Evolutionary conservation across 2,113 vertebrate genomes (phyloP).

Genomic region (Diphyllodes magnificus): DNA sequence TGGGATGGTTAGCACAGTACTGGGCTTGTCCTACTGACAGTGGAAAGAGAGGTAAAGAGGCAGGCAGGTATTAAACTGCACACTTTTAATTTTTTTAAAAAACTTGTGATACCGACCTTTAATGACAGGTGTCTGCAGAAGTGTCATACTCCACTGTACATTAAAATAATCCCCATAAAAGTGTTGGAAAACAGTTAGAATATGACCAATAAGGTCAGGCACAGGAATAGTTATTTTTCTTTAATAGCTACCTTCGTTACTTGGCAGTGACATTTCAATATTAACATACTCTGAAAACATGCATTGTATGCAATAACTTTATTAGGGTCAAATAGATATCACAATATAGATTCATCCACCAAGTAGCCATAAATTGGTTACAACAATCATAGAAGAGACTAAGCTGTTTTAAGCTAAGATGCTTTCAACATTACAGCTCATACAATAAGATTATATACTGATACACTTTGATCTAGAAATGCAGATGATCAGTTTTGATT

Average conservation of each 20-base stretch:
- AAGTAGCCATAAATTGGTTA: constrained; percentile 71
- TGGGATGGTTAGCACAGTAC: background rate
- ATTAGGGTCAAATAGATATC: constrained; percentile 79
- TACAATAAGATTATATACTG: constrained; percentile 62
- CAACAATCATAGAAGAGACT: constrained; percentile 73
- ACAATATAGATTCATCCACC: constrained; percentile 77
- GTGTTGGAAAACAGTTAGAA: background rate
- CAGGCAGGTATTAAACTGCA: background rate
- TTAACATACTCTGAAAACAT: constrained; percentile 33
- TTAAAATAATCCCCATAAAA: background rate
- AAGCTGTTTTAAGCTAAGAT: constrained; percentile 69
- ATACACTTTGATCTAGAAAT: constrained; percentile 69
- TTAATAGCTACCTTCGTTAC: background rate
- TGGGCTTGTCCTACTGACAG: background rate
- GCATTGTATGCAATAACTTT: constrained; percentile 75
- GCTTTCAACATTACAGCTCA: constrained; percentile 66
- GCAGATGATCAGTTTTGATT: constrained; percentile 57
- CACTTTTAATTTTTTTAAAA: background rate
- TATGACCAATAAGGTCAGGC: constrained; percentile 8
- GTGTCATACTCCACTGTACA: background rate
- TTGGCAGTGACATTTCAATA: background rate
- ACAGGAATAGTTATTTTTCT: background rate
- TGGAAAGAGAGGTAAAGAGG: constrained; percentile 7
- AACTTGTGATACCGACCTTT: background rate
- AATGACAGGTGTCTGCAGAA: background rate